Evolutionary conservation across 2,888 invertebrate genomes (phyloP).

Genomic region (Phorcus lineatus): DNA sequence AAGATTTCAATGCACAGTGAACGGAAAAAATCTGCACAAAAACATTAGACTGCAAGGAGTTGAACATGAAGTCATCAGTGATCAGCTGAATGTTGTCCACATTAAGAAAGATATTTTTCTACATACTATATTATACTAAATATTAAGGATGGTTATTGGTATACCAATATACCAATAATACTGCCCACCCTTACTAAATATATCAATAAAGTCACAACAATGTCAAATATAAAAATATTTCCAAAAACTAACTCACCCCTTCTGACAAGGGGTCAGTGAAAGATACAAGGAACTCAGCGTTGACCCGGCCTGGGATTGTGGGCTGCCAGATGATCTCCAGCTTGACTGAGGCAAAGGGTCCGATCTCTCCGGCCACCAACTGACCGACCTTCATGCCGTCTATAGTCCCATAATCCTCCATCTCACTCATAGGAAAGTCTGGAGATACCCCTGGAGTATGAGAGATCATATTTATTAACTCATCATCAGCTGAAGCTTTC

Average conservation of each 20-base stretch:
- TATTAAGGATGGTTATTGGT: too few species aligned
- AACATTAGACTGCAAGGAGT: too few species aligned
- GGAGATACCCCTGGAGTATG: slow-evolving; percentile 40
- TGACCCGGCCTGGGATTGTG: slow-evolving; percentile 70
- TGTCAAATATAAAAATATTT: neutral
- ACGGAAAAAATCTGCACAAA: too few species aligned
- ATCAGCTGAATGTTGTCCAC: too few species aligned
- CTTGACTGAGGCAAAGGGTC: slow-evolving; percentile 70
- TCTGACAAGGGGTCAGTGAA: slow-evolving; percentile 72
- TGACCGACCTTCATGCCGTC: slow-evolving; percentile 70
- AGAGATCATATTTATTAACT: too few species aligned
- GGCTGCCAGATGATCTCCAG: slow-evolving; percentile 75
- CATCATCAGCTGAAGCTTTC: too few species aligned
- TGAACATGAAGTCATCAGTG: too few species aligned
- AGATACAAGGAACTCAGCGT: slow-evolving; percentile 70
- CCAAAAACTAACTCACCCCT: slow-evolving; percentile 58
- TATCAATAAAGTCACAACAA: neutral
- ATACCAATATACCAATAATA: too few species aligned
- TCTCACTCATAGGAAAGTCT: slow-evolving; percentile 58
- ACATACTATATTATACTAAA: too few species aligned
- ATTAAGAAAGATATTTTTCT: too few species aligned
- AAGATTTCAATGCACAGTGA: too few species aligned
- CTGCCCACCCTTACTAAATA: too few species aligned
- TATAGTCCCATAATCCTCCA: slow-evolving; percentile 60
- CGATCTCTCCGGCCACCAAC: slow-evolving; percentile 64